A percentile compares a stretch with the other conserved stretches of the same genome.
Evolutionary conservation across 2,113 vertebrate genomes (phyloP).

Genomic region (Aviceda subcristata): DNA sequence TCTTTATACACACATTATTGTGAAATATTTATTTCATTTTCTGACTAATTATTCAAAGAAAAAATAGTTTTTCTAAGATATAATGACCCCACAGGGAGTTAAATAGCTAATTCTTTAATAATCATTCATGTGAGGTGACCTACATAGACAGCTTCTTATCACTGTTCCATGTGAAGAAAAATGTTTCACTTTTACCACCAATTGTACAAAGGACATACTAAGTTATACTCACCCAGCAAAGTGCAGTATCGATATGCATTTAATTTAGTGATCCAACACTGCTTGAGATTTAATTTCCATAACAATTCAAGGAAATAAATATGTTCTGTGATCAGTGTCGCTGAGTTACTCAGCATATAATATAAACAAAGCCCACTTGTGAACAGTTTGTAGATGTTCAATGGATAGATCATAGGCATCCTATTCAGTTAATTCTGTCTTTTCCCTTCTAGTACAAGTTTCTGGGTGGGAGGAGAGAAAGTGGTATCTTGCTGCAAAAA

Average conservation of each 20-base stretch:
- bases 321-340: accelerated
- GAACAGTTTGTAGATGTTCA: neutral
- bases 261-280: neutral
- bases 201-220: neutral
- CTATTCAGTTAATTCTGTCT: neutral
- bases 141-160: neutral
- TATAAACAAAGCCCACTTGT: neutral
- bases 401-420: neutral
- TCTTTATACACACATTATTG: neutral
- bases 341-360: neutral
- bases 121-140: neutral
- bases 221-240: neutral
- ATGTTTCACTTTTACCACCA: neutral
- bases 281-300: neutral
- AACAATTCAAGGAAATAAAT: neutral
- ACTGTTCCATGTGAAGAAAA: neutral
- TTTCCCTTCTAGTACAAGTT: neutral
- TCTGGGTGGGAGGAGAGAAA: neutral
- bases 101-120: neutral
- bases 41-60: neutral
- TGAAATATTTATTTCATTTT: neutral
- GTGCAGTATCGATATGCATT: neutral
- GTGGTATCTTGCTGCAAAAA: neutral
- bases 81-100: neutral
- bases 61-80: neutral